Base-by-base conservation (phyloP, 2,888 invertebrate genomes). In the Clepsis dumicolana region DNA sequence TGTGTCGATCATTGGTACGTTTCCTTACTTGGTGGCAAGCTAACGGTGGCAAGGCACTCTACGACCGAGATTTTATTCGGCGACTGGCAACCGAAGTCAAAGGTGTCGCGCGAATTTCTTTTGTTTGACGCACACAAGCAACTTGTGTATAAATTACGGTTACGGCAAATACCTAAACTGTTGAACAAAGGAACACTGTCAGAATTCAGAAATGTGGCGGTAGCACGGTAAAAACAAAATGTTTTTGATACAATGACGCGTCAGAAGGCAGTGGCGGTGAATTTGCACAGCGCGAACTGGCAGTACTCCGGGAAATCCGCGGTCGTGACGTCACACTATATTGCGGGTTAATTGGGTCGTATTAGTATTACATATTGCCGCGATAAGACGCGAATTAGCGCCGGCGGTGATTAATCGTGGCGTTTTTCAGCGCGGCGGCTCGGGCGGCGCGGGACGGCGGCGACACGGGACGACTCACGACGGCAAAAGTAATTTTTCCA, bases 331-430 rank as follows among this genome's bases (percentile, higher is more conserved):
- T 38, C 38, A 18, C 32, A 35, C 24, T 38, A 24, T 24, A 32
- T 54, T 29, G 10, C 0, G 16, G 24, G 21, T 21, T 38, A 57
- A 57, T 38, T 57, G 57, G 57, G 57, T 38, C 57, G n/a, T 57
- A 54, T 57, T 57, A 57, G 38, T 57, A 10, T 57, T 38, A 57
- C 35, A 38, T 57, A 24, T 50, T 16, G 38, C 32, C 24, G 24
- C 57, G 57, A 57, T 57, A 57, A 57, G 57, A 14, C 24, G 14
- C n/a, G 35, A 57, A 57, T 57, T 57, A 57, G 56, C 56, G 38
- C 56, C 4, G 56, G 5, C 21, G 56, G 27, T 32, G 56, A 57
- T 57, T 38, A 38, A 57, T 57, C 56, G 56, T 8, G 35, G n/a
- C 24, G 52, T 53, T 53, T 50, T 50, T 50, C 24, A 52, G 52